Percentiles rank a stretch among this genome's conserved stretches.
phyloP scores from a whole-genome alignment of 2,888 invertebrate species.

The Drosophila sordidapex region DNA sequence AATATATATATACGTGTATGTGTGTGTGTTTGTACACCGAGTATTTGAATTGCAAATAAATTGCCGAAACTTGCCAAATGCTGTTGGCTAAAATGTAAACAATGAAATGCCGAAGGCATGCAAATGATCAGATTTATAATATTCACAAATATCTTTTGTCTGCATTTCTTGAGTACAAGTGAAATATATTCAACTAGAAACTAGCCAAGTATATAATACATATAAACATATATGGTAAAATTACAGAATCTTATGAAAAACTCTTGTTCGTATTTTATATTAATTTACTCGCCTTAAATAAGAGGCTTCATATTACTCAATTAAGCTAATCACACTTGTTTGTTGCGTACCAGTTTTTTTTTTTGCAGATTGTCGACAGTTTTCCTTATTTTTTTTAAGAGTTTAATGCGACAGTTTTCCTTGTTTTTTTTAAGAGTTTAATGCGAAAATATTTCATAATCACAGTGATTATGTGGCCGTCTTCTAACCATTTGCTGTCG shows the following conservation, averaged over 20 bases:
- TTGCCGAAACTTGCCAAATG: conserved; percentile 25
- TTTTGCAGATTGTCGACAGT: conserved; percentile 14
- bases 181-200: not conserved
- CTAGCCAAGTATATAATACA: not conserved
- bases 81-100: conserved; percentile 17
- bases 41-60: conserved; percentile 10
- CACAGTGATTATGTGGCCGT: conserved; percentile 18
- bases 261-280: conserved; percentile 3
- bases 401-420: conserved; percentile 24
- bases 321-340: conserved; percentile 30
- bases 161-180: conserved; percentile 1
- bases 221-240: not conserved
- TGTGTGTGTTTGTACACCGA: not conserved
- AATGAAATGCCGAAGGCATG: conserved; percentile 15
- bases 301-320: conserved; percentile 26
- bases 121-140: conserved; percentile 35
- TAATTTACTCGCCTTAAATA: conserved; percentile 23
- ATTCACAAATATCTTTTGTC: conserved; percentile 1
- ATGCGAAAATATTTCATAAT: conserved; percentile 28
- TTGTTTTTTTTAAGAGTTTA: conserved; percentile 21
- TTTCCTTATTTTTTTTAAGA: conserved; percentile 21
- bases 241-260: conserved; percentile 1
- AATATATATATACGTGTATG: not conserved
- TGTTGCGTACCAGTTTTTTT: not conserved
- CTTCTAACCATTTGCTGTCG: conserved; percentile 36